Evolutionary conservation across 1,140 invertebrate species (phyloP).

Genomic region (Eueides isabella): DNA sequence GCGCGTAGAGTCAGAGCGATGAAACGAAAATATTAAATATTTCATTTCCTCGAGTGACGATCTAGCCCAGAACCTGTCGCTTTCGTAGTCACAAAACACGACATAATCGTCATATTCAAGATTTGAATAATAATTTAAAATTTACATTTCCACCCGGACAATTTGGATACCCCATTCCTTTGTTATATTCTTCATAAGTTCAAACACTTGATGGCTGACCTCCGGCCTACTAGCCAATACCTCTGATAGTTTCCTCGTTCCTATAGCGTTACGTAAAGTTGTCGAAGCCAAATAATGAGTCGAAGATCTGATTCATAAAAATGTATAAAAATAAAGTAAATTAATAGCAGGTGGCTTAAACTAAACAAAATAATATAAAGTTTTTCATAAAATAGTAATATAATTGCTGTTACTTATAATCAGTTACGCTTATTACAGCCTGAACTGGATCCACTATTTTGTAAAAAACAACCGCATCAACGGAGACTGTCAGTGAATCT

Average conservation of each 20-base stretch:
- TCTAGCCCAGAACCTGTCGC: too few species aligned
- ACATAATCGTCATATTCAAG: too few species aligned
- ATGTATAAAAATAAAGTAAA: neutral
- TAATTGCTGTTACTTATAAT: constrained; percentile 85
- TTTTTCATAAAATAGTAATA: neutral
- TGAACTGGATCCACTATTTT: constrained; percentile 90
- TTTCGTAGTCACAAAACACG: too few species aligned
- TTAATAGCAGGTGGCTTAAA: too few species aligned
- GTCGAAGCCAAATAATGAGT: constrained; percentile 92
- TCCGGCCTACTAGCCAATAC: constrained; percentile 93
- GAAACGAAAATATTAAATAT: too few species aligned
- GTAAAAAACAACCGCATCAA: constrained; percentile 96
- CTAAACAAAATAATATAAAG: neutral
- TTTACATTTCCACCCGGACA: constrained; percentile 59
- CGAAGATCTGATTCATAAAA: constrained; percentile 50
- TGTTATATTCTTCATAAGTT: constrained; percentile 51
- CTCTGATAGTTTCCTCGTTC: constrained; percentile 93
- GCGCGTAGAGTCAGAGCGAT: too few species aligned
- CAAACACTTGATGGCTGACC: constrained; percentile 85
- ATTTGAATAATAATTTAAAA: neutral
- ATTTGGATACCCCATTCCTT: constrained; percentile 55
- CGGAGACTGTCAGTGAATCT: constrained; percentile 94
- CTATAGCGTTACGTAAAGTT: constrained; percentile 94
- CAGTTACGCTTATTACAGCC: constrained; percentile 89
- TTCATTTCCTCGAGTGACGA: too few species aligned